Base-by-base conservation (phyloP, 2,113 vertebrate species). In the Corynorhinus townsendii region DNA sequence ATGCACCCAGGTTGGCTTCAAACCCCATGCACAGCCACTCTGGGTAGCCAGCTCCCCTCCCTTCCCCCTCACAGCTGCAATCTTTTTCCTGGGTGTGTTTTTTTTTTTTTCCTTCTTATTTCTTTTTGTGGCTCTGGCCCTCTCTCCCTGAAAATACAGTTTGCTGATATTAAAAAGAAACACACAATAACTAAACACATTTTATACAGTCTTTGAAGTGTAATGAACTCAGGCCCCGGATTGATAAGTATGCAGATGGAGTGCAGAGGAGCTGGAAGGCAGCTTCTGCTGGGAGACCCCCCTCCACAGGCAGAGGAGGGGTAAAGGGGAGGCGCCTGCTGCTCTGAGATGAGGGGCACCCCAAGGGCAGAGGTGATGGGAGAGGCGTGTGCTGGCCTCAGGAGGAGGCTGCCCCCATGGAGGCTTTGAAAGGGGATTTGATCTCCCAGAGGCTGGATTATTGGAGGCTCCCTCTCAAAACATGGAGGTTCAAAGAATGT, bases 101-200 rank as follows among this genome's bases (percentile, higher is more conserved):
- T 86, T 91, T 15, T 71, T 88, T 4, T 26, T 49, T 66, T 90
- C 2, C 22, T 64, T 16, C 66, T 68, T 90, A 30, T 71, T 93
- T 93, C n/a, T 95, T 91, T 89, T 68, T 12, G 90, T 35, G n/a
- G 56, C 62, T 94, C 90, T 73, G 92, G 76, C 49, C 35, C 30
- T 72, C 82, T 88, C 92, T 94, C 95, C 66, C 96, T 79, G 95
- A 90, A 96, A 97, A 97, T 91, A 95, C 40, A 96, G 83, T 95
- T 96, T 81, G 83, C 86, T 54, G 81, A 90, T 95, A 92, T 95
- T 97, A 91, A 94, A 95, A 92, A 95, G 72, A 96, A 93, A 91
- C 91, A 96, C 83, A 93, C 79, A 96, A 75, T 88, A 89, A 68
- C 96, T 92, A 97, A 97, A 94, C 96, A 96, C 91, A 86, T 92